These are phyloP conservation scores for Naja naja DNA, from an alignment of 2,113 vertebrate species.

Conservation along the genomic window DNA sequence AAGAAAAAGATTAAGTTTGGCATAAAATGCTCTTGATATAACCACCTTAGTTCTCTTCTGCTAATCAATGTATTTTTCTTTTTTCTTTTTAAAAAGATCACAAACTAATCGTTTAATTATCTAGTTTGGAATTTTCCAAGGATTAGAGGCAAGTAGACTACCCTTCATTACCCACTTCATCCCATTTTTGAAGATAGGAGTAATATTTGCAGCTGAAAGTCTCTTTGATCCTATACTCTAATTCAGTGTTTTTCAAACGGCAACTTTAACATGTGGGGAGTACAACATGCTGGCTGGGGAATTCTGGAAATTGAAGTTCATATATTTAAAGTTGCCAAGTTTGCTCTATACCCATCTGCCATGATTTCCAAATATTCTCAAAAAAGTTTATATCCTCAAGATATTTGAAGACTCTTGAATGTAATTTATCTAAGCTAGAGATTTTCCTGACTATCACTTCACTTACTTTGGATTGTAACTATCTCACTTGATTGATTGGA, in stretches of 20 bases:
- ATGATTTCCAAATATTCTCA: neutral
- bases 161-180: neutral
- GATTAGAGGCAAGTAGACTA: neutral
- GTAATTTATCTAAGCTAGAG: neutral
- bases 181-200: neutral
- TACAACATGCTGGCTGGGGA: neutral
- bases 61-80: neutral
- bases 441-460: neutral
- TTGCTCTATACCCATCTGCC: neutral
- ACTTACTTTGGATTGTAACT: neutral
- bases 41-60: neutral
- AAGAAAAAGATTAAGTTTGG: neutral
- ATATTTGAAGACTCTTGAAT: neutral
- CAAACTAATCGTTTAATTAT: neutral
- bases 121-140: neutral
- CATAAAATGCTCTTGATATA: neutral
- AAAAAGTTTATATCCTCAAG: neutral
- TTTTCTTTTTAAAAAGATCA: neutral
- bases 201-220: neutral
- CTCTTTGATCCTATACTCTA: neutral
- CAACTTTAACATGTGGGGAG: neutral
- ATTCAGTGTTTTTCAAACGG: neutral
- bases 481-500: neutral
- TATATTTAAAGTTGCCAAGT: neutral
- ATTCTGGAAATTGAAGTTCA: neutral